Percentiles rank a stretch among this genome's conserved stretches.
Evolutionary conservation across 2,888 invertebrate genomes (phyloP).

Genomic region (Belgica antarctica): DNA sequence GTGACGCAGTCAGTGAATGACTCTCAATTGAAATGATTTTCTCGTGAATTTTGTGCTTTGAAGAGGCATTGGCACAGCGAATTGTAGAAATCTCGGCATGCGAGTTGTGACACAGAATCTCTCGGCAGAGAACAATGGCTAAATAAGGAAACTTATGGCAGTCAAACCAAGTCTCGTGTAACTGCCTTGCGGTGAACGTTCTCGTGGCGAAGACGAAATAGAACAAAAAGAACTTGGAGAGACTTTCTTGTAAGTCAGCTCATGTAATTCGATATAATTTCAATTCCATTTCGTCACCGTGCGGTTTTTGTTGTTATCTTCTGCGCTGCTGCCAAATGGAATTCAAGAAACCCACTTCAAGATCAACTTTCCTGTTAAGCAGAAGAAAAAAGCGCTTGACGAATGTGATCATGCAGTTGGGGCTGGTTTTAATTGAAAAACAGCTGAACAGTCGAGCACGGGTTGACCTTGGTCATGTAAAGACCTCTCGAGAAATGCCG

Average conservation of each 20-base stretch:
- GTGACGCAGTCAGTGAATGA: too few species aligned
- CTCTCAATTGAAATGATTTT: background rate
- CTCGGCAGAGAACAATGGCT: background rate
- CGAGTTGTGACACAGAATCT: background rate
- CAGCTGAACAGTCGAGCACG: background rate
- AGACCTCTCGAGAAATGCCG: background rate
- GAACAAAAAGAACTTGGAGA: background rate
- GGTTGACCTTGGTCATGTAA: slow-evolving; percentile 11
- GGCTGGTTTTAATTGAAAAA: slow-evolving; percentile 15
- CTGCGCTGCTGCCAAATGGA: background rate
- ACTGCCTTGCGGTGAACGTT: slow-evolving; percentile 6
- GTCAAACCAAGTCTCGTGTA: slow-evolving; percentile 15
- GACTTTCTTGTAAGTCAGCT: background rate
- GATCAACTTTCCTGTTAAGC: background rate
- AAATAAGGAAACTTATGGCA: slow-evolving; percentile 27
- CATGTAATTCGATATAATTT: slow-evolving; percentile 11
- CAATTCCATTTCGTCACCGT: slow-evolving; percentile 4
- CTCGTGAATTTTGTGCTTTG: background rate
- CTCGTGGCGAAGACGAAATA: slow-evolving; percentile 20
- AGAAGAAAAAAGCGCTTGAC: background rate
- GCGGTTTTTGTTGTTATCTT: slow-evolving; percentile 9
- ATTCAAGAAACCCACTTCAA: background rate
- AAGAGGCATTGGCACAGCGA: background rate
- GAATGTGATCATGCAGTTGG: too few species aligned
- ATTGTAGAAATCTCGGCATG: slow-evolving; percentile 9